Conservation (phyloP, 2,113 vertebrate genomes). For the cat (Felis catus) region F.catus_Fca126_mat1.0 CM031421.1:72439001-72439500, state of each 20-base stretch:
- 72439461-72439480: no score
- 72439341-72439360: no score
- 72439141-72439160: background rate
- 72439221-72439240: background rate
- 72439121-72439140: background rate
- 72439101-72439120: background rate
- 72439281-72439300: no score
- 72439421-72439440: no score
- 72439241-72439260: background rate
- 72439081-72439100: background rate
- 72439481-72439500: no score
- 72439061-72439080: background rate
- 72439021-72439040: slow-evolving; percentile 37
- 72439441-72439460: no score
- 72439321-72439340: no score
- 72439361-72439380: no score
- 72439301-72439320: no score
- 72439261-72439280: slow-evolving; percentile 22
- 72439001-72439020: background rate
- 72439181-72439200: background rate
- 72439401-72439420: no score
- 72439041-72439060: background rate
- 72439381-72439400: no score
- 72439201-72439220: background rate
- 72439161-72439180: background rate